These are phyloP conservation scores for Diphyllodes magnificus DNA, from an alignment of 2,113 vertebrate species.

Conservation along the genomic window DNA sequence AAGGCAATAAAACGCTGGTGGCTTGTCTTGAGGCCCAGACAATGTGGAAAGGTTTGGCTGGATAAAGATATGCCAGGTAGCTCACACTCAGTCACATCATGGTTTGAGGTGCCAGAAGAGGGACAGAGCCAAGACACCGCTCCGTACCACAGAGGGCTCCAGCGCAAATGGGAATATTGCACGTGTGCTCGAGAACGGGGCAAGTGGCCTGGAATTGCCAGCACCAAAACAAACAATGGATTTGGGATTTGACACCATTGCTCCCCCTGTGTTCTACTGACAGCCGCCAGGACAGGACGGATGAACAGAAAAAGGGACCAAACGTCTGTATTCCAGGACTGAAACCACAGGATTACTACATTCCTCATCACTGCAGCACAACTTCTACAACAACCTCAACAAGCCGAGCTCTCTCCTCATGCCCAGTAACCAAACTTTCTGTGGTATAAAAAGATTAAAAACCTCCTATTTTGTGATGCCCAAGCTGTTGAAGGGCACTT, in stretches of 20 bases:
- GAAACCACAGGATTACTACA: not conserved
- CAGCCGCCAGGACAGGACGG: slow-evolving; percentile 9
- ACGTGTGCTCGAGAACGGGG: not conserved
- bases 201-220: not conserved
- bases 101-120: not conserved
- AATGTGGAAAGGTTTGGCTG: slow-evolving; percentile 2
- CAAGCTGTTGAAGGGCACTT: not conserved
- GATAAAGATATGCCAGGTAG: not conserved
- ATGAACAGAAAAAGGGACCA: not conserved
- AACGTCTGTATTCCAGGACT: not conserved
- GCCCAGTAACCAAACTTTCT: not conserved
- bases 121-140: not conserved
- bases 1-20: slow-evolving; percentile 57
- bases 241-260: not conserved
- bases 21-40: slow-evolving; percentile 30
- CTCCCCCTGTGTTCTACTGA: not conserved
- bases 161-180: slow-evolving; percentile 4
- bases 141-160: not conserved
- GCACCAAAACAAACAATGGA: slow-evolving; percentile 10
- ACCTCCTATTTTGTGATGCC: not conserved
- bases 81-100: not conserved
- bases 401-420: not conserved
- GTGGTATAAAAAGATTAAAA: not conserved
- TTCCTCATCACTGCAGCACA: not conserved
- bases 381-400: not conserved